Evolutionary conservation across 2,797 vertebrate species (phyloP).

Genomic region (Sebastes taczanowskii): DNA sequence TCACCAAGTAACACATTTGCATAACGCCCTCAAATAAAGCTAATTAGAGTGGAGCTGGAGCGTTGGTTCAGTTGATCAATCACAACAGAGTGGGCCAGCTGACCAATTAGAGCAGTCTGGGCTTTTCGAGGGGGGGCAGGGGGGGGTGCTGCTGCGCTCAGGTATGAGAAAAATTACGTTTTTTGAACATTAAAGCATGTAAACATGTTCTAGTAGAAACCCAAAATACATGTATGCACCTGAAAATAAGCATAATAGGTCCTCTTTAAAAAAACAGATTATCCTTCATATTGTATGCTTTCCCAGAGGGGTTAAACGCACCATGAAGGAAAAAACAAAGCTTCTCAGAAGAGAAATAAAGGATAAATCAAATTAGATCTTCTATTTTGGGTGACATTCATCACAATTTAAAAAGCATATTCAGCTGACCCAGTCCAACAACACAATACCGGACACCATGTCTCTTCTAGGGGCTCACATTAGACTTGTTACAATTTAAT

Average conservation of each 20-base stretch:
- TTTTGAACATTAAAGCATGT: too few species aligned
- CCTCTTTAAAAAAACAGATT: neutral
- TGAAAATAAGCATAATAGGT: too few species aligned
- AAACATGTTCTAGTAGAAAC: too few species aligned
- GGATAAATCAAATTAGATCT: neutral
- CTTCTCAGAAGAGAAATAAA: neutral
- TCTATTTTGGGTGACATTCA: neutral
- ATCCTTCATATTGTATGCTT: neutral
- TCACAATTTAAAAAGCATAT: neutral
- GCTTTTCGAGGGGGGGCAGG: too few species aligned
- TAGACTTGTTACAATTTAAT: conserved; percentile 79
- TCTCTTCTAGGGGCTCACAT: conserved; percentile 64
- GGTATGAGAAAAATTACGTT: too few species aligned
- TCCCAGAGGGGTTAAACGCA: neutral
- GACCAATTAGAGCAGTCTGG: too few species aligned
- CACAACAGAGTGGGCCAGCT: too few species aligned
- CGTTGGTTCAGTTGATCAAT: too few species aligned
- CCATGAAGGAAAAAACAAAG: neutral
- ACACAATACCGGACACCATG: neutral
- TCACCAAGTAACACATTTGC: too few species aligned
- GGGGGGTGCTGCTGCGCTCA: fast-evolving
- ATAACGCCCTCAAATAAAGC: too few species aligned
- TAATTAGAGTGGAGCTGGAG: too few species aligned
- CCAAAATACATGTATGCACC: too few species aligned
- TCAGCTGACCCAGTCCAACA: neutral